phyloP scores from a whole-genome alignment of 2,888 invertebrate genomes.

The Dynastes maya region DNA sequence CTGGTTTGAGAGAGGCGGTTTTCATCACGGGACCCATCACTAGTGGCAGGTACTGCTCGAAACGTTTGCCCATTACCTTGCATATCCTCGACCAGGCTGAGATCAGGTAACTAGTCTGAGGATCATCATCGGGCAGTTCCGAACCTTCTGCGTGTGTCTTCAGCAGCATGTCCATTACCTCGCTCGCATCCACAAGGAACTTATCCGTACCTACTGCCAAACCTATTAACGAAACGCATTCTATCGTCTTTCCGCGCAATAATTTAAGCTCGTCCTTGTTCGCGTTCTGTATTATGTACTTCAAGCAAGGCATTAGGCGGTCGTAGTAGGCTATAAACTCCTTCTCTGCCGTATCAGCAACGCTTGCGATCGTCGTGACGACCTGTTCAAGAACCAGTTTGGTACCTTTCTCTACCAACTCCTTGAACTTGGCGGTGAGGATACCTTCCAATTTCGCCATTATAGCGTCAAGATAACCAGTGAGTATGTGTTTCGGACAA shows the following conservation, averaged over 20 bases:
- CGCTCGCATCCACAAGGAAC: conserved; percentile 92
- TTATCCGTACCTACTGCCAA: conserved; percentile 87
- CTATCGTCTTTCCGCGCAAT: conserved; percentile 96
- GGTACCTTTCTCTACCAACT: conserved; percentile 93
- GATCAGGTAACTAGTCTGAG: conserved; percentile 97
- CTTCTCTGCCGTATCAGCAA: conserved; percentile 98
- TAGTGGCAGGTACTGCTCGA: conserved; percentile 92
- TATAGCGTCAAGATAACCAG: conserved; percentile 91
- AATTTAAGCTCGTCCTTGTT: conserved; percentile 90
- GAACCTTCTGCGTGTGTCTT: conserved; percentile 87
- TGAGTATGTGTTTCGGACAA: conserved; percentile 95
- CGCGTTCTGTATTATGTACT: conserved; percentile 97
- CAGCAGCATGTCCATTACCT: conserved; percentile 95
- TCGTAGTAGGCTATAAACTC: conserved; percentile 97
- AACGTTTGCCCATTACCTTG: conserved; percentile 84
- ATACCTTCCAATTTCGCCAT: conserved; percentile 93
- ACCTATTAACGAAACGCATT: conserved; percentile 98
- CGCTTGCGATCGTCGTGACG: conserved; percentile 98
- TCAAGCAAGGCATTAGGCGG: conserved; percentile 92
- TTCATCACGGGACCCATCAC: conserved; percentile 97
- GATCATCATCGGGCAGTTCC: conserved; percentile 93
- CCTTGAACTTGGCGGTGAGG: conserved; percentile 93
- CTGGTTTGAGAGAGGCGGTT: conserved; percentile 94
- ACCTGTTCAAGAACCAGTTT: conserved; percentile 98
- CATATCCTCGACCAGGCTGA: conserved; percentile 99